These are phyloP conservation scores for Sminthurides bifidus DNA, from an alignment of 1,140 invertebrate species.

Conservation along the genomic window DNA sequence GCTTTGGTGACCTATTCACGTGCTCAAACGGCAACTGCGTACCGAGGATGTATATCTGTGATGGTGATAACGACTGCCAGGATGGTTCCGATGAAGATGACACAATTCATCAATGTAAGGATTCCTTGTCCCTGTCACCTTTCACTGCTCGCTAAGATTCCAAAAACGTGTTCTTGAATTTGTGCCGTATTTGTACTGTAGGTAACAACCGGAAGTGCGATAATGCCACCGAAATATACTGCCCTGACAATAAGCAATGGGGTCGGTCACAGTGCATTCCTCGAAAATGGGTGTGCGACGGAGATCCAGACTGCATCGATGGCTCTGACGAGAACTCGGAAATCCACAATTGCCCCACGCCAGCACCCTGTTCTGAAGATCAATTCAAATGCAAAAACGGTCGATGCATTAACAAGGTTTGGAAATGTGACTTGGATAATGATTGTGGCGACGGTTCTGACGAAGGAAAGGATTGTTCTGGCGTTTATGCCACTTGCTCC, in stretches of 20 bases:
- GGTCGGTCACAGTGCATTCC: constrained; percentile 85
- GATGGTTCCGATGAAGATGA: constrained; percentile 86
- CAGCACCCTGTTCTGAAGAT: constrained; percentile 60
- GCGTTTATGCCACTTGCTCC: constrained; percentile 62
- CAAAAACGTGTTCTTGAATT: neutral
- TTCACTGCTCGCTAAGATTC: neutral
- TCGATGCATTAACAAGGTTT: constrained; percentile 64
- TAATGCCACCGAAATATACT: constrained; percentile 82
- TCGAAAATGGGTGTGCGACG: constrained; percentile 87
- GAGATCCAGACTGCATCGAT: constrained; percentile 57
- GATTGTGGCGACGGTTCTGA: constrained; percentile 75
- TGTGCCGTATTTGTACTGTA: neutral
- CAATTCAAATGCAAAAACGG: constrained; percentile 86
- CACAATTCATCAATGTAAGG: constrained; percentile 69
- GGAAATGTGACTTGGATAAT: constrained; percentile 31
- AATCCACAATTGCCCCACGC: constrained; percentile 57
- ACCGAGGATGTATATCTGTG: constrained; percentile 91
- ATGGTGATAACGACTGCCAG: constrained; percentile 41
- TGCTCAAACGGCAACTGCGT: constrained; percentile 97
- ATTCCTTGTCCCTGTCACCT: too few relatives aligned
- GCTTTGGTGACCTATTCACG: constrained; percentile 87
- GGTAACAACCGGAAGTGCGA: constrained; percentile 63
- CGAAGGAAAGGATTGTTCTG: constrained; percentile 78
- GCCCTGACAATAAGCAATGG: constrained; percentile 78
- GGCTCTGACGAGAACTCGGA: constrained; percentile 89